Evolutionary conservation across 2,113 vertebrate species (phyloP).

Genomic region (Enhydra lutris): DNA sequence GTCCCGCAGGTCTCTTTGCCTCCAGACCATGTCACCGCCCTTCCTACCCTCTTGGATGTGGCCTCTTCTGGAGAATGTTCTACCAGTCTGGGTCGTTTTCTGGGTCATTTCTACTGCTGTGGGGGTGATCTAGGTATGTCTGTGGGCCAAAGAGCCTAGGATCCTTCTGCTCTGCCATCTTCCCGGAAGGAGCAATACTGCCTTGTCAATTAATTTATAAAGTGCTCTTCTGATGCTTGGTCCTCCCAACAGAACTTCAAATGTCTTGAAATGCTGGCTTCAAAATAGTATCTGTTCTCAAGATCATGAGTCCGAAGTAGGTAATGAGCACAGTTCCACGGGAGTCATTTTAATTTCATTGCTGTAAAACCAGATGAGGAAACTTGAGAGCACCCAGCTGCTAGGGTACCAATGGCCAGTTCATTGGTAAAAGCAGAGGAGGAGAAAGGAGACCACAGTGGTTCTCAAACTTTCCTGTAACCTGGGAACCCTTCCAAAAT

Average conservation of each 20-base stretch:
- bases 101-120: background rate
- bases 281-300: background rate
- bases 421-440: background rate
- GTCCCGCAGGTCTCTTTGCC: background rate
- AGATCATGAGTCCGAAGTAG: background rate
- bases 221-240: background rate
- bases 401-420: background rate
- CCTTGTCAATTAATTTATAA: background rate
- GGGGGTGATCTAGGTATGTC: background rate
- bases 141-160: background rate
- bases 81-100: background rate
- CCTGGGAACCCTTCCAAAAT: background rate
- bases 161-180: background rate
- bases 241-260: slow-evolving; percentile 9
- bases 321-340: background rate
- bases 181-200: background rate
- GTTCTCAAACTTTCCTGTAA: background rate
- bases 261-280: slow-evolving; percentile 14
- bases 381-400: background rate
- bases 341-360: background rate
- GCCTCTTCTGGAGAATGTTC: background rate
- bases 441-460: background rate
- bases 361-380: background rate
- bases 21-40: background rate
- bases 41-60: background rate